A percentile compares a stretch with the other conserved stretches of the same genome.
Evolutionary conservation across 1,140 invertebrate species (phyloP).

Genomic region (Parapsyche elsis): DNA sequence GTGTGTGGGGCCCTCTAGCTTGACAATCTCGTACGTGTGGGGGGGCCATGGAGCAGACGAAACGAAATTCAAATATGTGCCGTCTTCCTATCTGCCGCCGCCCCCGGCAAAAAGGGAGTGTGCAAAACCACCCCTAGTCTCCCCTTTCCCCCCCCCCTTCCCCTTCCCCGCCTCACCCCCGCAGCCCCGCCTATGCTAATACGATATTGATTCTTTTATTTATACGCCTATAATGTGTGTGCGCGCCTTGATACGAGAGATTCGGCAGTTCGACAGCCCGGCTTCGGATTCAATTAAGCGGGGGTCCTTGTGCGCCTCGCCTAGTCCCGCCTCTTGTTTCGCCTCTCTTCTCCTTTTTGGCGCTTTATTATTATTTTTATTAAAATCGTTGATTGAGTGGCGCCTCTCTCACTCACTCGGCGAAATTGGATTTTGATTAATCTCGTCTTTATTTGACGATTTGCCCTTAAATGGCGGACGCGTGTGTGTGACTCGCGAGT

Average conservation of each 20-base stretch:
- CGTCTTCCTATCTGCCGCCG: conserved; percentile 47
- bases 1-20: background rate
- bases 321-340: background rate
- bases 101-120: conserved; percentile 11
- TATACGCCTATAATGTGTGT: conserved; percentile 55
- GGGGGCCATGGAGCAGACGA: conserved; percentile 32
- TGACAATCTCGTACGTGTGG: conserved; percentile 35
- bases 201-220: conserved; percentile 58
- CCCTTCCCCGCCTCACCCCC: conserved; percentile 9
- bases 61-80: conserved; percentile 56
- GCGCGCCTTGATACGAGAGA: conserved; percentile 50
- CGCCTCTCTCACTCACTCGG: conserved; percentile 21
- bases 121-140: conserved; percentile 3
- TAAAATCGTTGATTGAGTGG: conserved; percentile 30
- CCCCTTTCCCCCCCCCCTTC: background rate
- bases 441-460: conserved; percentile 35
- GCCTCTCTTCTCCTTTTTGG: background rate
- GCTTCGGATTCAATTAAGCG: conserved; percentile 54
- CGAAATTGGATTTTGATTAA: conserved; percentile 51
- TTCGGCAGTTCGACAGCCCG: conserved; percentile 46
- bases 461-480: conserved; percentile 17
- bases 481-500: background rate
- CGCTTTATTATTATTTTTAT: background rate
- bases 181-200: conserved; percentile 54
- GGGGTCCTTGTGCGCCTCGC: background rate